These are phyloP conservation scores for Clarias magur DNA, from an alignment of 2,113 vertebrate genomes.

Conservation along the genomic window DNA sequence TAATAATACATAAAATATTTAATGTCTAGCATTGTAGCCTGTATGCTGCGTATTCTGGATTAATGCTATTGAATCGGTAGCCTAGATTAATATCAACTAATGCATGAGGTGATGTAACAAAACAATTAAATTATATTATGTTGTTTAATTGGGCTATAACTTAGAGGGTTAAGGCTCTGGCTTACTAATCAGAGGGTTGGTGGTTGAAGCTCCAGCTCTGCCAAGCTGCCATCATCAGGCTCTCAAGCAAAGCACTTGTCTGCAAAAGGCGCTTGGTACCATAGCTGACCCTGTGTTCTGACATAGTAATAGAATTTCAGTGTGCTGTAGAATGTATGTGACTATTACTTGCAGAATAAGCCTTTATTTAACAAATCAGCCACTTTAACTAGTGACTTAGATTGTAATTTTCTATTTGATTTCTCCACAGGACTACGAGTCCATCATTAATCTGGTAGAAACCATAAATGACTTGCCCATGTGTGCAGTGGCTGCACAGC, in stretches of 20 bases:
- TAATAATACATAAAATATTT: background rate
- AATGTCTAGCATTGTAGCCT: background rate
- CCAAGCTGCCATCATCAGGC: too few species aligned
- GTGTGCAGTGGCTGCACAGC: constrained; percentile 77
- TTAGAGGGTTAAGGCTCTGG: too few species aligned
- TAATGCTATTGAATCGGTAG: background rate
- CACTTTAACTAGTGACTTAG: background rate
- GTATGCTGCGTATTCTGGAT: background rate
- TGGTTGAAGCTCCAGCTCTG: too few species aligned
- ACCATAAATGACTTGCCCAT: constrained; percentile 81
- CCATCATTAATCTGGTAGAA: constrained; percentile 85
- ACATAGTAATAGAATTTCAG: too few species aligned
- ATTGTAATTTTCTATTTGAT: constrained; percentile 38
- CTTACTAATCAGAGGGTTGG: too few species aligned
- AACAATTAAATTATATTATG: background rate
- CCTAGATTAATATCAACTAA: background rate
- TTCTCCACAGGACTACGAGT: constrained; percentile 78
- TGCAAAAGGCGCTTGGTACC: too few species aligned
- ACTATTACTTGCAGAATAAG: too few species aligned
- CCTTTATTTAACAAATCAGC: background rate
- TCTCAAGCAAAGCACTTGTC: too few species aligned
- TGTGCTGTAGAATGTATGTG: too few species aligned
- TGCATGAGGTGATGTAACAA: background rate
- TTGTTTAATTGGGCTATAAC: background rate
- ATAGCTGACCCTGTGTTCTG: too few species aligned